Evolutionary conservation across 2,113 vertebrate species (phyloP), one percentile per base, ranked within the genome.

Genomic region (Sisor rabdophorus): DNA sequence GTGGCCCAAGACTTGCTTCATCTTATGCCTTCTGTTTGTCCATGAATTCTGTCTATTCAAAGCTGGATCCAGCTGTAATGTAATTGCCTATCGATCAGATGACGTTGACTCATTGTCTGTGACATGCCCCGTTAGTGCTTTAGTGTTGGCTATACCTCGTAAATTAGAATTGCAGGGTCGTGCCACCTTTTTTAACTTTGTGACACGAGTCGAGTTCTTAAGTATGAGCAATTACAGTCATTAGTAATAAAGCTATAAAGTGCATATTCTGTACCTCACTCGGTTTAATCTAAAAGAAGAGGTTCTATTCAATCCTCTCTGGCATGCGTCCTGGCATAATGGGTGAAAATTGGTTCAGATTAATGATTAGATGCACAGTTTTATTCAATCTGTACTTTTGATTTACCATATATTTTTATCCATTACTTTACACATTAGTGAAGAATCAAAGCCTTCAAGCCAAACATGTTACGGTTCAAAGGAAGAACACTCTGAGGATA

Each of bases 1-100:
- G 52, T 67, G 22, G n/a, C 67, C 32, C 71, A 65, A 47, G 9
- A n/a, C 32, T 44, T 22, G 44, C 58, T 67, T 76, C 56, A 69
- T 48, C 63, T 56, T 36, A 48, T 48, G 24, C 32, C 19, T 78
- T 11, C 52, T 20, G 32, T 56, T 12, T 48, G 32, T 36, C 22
- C 13, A 44, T 55, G 53, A 69, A 73, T 56, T 9, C 63, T 54
- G 70, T 53, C 58, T 50, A 32, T 55, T 44, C 67, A 50, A 78
- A 75, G 65, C 65, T 73, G 48, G 64, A 61, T 71, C 20, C 47
- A 12, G 28, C 55, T 17, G 48, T 79, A 79, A 79, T 78, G 59
- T 78, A 75, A 83, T 80, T 71, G 48, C 71, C 60, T 80, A 83
- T 80, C 44, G 76, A 83, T 78, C 79, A 67, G 59, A 75, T 53